These are phyloP conservation scores for Cybosia mesomella DNA, from an alignment of 2,888 invertebrate genomes.

Conservation along the genomic window DNA sequence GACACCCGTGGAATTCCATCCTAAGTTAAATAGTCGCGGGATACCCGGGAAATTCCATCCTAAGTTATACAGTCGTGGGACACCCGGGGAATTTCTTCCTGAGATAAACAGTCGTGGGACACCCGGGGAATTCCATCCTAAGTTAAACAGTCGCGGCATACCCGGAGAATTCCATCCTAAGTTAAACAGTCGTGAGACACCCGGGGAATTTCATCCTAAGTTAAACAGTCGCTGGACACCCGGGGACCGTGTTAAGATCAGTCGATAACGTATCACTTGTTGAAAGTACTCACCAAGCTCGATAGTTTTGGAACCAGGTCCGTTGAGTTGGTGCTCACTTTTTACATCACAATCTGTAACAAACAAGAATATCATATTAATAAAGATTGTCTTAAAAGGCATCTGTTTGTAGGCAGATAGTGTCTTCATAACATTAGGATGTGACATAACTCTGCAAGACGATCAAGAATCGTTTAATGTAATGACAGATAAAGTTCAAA, in stretches of 20 bases:
- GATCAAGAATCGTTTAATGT: too few species aligned
- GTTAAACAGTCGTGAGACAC: too few species aligned
- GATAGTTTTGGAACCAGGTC: conserved; percentile 91
- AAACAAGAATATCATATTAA: conserved; percentile 21
- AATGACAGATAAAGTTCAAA: too few species aligned
- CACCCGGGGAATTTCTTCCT: background rate
- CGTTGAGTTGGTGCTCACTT: conserved; percentile 93
- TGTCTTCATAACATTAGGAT: too few species aligned
- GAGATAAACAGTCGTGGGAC: too few species aligned
- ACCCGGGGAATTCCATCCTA: background rate
- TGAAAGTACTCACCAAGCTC: conserved; percentile 86
- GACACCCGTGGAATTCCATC: background rate
- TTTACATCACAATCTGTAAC: conserved; percentile 94
- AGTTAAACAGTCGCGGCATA: too few species aligned
- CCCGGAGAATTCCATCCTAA: background rate
- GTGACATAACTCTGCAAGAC: too few species aligned
- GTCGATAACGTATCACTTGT: background rate
- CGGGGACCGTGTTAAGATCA: background rate
- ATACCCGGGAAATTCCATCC: background rate
- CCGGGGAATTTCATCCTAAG: too few species aligned
- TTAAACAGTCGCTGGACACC: too few species aligned
- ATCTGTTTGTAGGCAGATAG: background rate
- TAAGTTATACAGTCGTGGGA: too few species aligned
- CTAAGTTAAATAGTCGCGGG: too few species aligned
- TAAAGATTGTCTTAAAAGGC: background rate